Evolutionary conservation across 2,113 vertebrate species (phyloP).

Genomic region (Eurystomus gularis): DNA sequence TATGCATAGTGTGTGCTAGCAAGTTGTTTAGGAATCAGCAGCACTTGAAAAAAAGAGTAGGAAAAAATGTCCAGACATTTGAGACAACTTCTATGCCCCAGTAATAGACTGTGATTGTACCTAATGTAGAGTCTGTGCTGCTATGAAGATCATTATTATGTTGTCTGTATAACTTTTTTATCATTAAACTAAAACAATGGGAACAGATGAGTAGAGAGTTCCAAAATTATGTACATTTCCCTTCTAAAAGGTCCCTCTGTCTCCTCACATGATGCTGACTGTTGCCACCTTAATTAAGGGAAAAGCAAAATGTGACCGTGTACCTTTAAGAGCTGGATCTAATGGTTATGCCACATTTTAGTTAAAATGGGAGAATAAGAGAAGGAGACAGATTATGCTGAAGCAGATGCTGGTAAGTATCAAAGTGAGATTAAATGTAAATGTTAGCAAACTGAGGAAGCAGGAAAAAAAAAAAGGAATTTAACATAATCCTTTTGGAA

Average conservation of each 20-base stretch:
- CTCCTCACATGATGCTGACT: neutral
- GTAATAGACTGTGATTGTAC: neutral
- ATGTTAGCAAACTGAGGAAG: neutral
- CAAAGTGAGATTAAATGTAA: slow-evolving; percentile 37
- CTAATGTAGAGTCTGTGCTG: neutral
- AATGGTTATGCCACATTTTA: neutral
- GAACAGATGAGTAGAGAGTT: neutral
- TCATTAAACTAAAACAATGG: neutral
- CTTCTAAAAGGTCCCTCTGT: neutral
- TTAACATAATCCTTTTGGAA: slow-evolving; percentile 39
- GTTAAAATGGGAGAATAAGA: neutral
- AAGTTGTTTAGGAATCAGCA: neutral
- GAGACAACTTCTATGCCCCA: neutral
- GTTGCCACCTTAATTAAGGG: neutral
- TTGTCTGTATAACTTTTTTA: neutral
- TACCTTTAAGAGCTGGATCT: neutral
- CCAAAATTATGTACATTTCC: neutral
- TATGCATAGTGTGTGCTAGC: neutral
- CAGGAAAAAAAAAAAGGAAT: neutral
- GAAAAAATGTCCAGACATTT: neutral
- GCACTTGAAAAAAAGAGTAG: neutral
- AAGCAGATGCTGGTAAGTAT: neutral
- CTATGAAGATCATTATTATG: neutral
- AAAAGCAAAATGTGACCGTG: neutral
- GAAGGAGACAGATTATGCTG: neutral